Percentiles rank a stretch among this genome's conserved stretches.
Conservation (phyloP, 2,888 invertebrate species). For the Podabrus alpinus region DNA sequence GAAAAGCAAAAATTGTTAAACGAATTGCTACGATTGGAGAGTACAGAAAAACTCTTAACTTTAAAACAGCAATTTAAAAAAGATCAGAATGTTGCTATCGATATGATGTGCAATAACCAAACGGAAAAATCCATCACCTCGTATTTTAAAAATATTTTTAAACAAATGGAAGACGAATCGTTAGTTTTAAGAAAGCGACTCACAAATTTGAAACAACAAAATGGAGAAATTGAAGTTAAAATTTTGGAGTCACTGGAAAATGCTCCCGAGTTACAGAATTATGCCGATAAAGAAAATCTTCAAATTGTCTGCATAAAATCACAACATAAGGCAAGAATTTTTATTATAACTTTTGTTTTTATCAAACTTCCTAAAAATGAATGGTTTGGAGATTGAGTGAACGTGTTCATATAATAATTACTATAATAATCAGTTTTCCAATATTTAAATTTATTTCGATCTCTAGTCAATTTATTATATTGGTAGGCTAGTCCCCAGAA, state of each 20-base stretch:
- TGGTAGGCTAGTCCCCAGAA: no score
- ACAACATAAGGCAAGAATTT: constrained; percentile 6
- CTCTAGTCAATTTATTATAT: no score
- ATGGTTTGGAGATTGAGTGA: no score
- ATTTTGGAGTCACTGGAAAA: constrained; percentile 15
- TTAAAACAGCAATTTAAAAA: constrained; percentile 43
- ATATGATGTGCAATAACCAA: not conserved
- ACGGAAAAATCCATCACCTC: not conserved
- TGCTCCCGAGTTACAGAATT: constrained; percentile 35
- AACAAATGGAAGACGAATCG: not conserved
- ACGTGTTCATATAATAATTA: no score
- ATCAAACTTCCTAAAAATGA: not conserved
- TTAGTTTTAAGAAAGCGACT: constrained; percentile 40
- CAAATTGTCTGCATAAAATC: constrained; percentile 19
- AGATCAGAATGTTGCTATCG: constrained; percentile 32
- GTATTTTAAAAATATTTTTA: not conserved
- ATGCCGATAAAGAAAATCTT: constrained; percentile 34
- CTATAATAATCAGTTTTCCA: no score
- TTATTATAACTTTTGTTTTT: not conserved
- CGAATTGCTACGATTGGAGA: constrained; percentile 24
- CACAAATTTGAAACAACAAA: constrained; percentile 37
- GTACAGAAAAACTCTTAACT: constrained; percentile 28
- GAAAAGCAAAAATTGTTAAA: constrained; percentile 22
- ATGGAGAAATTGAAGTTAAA: constrained; percentile 31
- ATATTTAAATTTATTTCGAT: no score